These are phyloP conservation scores for Drosophila histrio DNA, from an alignment of 2,888 invertebrate species.

Conservation along the genomic window DNA sequence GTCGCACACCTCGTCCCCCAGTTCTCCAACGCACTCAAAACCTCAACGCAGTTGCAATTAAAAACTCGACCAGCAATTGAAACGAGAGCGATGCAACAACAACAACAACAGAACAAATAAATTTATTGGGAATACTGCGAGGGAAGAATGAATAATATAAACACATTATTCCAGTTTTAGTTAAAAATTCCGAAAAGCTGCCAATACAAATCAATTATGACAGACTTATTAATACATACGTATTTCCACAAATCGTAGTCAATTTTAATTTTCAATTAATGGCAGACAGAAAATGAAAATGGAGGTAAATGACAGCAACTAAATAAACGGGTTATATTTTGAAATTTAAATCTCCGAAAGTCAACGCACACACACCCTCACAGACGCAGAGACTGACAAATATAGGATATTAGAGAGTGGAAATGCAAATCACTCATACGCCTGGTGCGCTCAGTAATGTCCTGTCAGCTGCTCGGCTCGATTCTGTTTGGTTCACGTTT, in stretches of 20 bases:
- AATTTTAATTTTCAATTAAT: slow-evolving; percentile 58
- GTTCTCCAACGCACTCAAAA: slow-evolving; percentile 8
- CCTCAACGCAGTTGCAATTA: slow-evolving; percentile 63
- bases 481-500: slow-evolving; percentile 26
- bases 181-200: neutral
- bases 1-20: neutral
- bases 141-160: neutral
- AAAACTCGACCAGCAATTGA: slow-evolving; percentile 60
- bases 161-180: slow-evolving; percentile 17
- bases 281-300: slow-evolving; percentile 10
- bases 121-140: neutral
- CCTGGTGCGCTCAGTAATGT: slow-evolving; percentile 47
- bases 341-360: slow-evolving; percentile 12
- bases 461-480: slow-evolving; percentile 37
- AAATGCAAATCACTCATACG: slow-evolving; percentile 64
- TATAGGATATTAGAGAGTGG: slow-evolving; percentile 3
- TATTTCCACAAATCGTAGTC: slow-evolving; percentile 33
- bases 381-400: neutral
- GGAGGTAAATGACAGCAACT: slow-evolving; percentile 23
- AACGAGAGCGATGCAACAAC: neutral
- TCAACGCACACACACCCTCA: slow-evolving; percentile 5
- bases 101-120: slow-evolving; percentile 7
- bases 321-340: slow-evolving; percentile 30
- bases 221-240: slow-evolving; percentile 2
- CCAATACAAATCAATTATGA: slow-evolving; percentile 40